Percentiles rank a stretch among this genome's conserved stretches.
phyloP scores from a whole-genome alignment of 1,140 invertebrate species.

The Cydia amplana region DNA sequence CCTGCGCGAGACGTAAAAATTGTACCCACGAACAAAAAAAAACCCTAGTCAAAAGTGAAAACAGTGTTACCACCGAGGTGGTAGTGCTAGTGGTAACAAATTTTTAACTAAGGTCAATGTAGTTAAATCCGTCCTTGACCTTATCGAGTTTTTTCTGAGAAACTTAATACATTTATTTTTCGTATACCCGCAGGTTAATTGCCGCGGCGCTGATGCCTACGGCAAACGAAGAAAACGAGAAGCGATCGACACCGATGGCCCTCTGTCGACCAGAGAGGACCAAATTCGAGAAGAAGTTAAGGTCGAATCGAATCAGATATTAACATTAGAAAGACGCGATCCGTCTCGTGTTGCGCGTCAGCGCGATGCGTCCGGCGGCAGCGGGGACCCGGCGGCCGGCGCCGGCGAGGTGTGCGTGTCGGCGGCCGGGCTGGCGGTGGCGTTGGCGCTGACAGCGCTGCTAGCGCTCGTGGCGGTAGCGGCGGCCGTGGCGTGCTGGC shows the following conservation, averaged over 20 bases:
- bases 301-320: slow-evolving; percentile 94
- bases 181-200: slow-evolving; percentile 86
- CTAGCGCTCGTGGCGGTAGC: slow-evolving; percentile 95
- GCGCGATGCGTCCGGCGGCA: slow-evolving; percentile 57
- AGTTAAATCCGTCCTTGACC: too few relatives aligned
- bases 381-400: slow-evolving; percentile 54
- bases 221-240: slow-evolving; percentile 88
- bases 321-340: slow-evolving; percentile 92
- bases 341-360: slow-evolving; percentile 79
- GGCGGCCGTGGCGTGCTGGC: slow-evolving; percentile 96
- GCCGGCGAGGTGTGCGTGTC: slow-evolving; percentile 94
- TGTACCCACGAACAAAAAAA: too few relatives aligned
- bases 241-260: slow-evolving; percentile 81
- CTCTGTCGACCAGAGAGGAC: slow-evolving; percentile 85
- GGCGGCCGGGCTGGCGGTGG: slow-evolving; percentile 94
- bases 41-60: too few relatives aligned
- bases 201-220: slow-evolving; percentile 93
- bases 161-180: slow-evolving; percentile 24
- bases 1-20: too few relatives aligned
- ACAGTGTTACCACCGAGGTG: too few relatives aligned
- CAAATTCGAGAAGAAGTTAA: slow-evolving; percentile 95
- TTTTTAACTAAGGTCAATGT: too few relatives aligned
- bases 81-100: too few relatives aligned
- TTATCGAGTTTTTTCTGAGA: too few relatives aligned
- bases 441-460: slow-evolving; percentile 93